These are phyloP conservation scores for Magallana nippona DNA, from an alignment of 2,888 invertebrate species.

Conservation along the genomic window DNA sequence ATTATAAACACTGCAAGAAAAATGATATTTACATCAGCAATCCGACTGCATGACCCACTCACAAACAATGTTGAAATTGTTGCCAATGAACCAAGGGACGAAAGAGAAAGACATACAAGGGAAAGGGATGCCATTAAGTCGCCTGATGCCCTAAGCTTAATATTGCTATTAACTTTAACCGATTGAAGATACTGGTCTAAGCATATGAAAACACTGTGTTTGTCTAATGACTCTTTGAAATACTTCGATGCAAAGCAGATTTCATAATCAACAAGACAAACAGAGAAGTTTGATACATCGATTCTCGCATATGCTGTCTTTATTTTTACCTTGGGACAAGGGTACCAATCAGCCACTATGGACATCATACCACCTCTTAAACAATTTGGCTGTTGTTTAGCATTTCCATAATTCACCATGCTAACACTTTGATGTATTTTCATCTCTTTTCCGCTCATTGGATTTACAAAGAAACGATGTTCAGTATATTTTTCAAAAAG, in stretches of 20 bases:
- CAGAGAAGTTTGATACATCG: constrained; percentile 10
- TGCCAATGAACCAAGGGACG: background rate
- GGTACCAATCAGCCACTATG: constrained; percentile 6
- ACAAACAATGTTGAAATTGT: background rate
- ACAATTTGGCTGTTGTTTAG: background rate
- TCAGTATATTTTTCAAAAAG: background rate
- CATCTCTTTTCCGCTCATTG: background rate
- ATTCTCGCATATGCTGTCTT: background rate
- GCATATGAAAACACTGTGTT: constrained; percentile 1
- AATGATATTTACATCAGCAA: constrained; percentile 8
- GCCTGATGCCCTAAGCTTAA: background rate
- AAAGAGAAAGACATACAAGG: background rate
- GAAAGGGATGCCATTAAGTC: background rate
- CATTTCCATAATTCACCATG: no score
- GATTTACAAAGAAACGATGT: background rate
- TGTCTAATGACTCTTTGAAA: background rate
- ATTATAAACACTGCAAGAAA: background rate
- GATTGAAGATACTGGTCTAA: background rate
- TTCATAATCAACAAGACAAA: constrained; percentile 15
- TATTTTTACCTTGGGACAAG: background rate
- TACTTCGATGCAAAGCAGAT: background rate
- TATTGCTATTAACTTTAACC: background rate
- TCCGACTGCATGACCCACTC: background rate
- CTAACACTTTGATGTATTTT: background rate
- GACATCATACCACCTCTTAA: background rate